A percentile compares a stretch with the other conserved stretches of the same genome.
Conservation (phyloP, 2,888 invertebrate genomes). For the Laothoe populi region DNA sequence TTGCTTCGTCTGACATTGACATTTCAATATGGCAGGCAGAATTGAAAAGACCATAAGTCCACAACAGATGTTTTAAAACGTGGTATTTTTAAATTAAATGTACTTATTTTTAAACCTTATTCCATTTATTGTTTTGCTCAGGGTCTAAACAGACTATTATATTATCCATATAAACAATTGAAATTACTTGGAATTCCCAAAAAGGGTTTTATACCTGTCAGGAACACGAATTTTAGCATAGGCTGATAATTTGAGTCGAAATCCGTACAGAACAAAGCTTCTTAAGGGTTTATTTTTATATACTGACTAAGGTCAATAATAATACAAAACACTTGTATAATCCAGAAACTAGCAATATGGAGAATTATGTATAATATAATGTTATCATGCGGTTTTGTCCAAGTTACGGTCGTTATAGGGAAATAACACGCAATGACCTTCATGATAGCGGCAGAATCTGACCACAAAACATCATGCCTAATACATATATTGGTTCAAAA, state of each 20-base stretch:
- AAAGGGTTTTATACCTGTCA: not conserved
- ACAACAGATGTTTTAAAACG: slow-evolving; percentile 6
- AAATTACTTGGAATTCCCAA: not conserved
- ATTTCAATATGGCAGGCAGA: slow-evolving; percentile 17
- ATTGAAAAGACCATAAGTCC: slow-evolving; percentile 20
- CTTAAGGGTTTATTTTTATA: not conserved
- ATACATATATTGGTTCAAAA: not conserved
- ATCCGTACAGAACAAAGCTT: not conserved
- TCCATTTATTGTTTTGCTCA: not conserved
- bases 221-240: too few relatives aligned
- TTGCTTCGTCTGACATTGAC: not conserved
- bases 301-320: not conserved
- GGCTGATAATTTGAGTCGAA: too few relatives aligned
- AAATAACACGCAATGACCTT: not conserved
- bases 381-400: not conserved
- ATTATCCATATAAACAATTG: not conserved
- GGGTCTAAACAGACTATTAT: not conserved
- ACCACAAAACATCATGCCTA: not conserved
- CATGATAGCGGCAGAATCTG: not conserved
- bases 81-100: slow-evolving; percentile 15
- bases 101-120: not conserved
- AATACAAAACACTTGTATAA: too few relatives aligned
- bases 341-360: too few relatives aligned
- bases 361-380: too few relatives aligned
- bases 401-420: not conserved